Base-by-base conservation (phyloP, 2,888 invertebrate genomes). In the Cosmorhoe ocellata region DNA sequence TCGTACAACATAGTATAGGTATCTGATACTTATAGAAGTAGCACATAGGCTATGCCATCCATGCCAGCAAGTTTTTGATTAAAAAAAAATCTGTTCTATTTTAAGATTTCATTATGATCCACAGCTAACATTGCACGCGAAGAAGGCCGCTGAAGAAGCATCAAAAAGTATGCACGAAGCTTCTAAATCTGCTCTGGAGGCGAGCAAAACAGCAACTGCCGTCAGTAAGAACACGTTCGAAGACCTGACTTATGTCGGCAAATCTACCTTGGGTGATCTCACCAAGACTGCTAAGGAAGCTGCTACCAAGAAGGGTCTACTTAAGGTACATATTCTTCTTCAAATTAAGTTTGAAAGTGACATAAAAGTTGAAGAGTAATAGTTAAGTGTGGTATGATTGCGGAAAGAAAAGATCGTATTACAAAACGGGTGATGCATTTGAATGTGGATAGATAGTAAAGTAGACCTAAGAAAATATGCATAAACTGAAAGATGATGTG, bases 271-370 rank as follows among this genome's bases (percentile, higher is more conserved):
- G 32, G 97, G 96, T 0, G 97, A 97, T 78, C 86, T 98, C 11
- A 97, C 97, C 0, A 98, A 97, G 83, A 96, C 96, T 69, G 97
- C 97, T 0, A 96, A 97, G 70, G 97, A 97, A 84, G 97, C 91
- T 1, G 97, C 95, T 2, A 91, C 95, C 0, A 97, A 97, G 74
- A 96, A 96, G 74, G 97, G 97, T 52, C 86, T 97, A 43, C 74
- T 81, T 39, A 95, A 96, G 91, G 95, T 94, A 82, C 62, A 10
- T 32, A 1, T 7, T 24, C 24, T 13, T n/a, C 18, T 28, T 8
- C 2, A 5, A 2, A 14, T 11, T 5, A 11, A 30, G 11, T 30
- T 30, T 1, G 3, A 4, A 11, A 11, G 10, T 6, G 6, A n/a
- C n/a, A n/a, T n/a, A n/a, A n/a, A n/a, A n/a, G n/a, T n/a, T n/a